These are phyloP conservation scores for Dryocosmus kuriphilus DNA, from an alignment of 2,888 invertebrate species.

Conservation along the genomic window DNA sequence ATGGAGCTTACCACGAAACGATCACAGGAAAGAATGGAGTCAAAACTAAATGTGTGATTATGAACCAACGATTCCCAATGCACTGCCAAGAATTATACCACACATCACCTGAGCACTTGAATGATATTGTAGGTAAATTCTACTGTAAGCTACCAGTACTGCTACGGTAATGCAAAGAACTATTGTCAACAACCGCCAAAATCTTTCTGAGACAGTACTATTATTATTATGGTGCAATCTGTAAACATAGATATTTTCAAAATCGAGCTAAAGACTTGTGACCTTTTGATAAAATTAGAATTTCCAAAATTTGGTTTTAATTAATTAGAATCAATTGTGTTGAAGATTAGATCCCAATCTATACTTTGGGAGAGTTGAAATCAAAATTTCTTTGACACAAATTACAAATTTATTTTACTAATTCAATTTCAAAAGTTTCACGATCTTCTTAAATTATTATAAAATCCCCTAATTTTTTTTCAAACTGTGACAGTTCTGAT, in stretches of 20 bases:
- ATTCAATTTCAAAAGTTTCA: too few species aligned
- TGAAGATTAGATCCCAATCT: too few species aligned
- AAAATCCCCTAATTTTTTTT: too few species aligned
- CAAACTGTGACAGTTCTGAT: not conserved
- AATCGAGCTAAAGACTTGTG: not conserved
- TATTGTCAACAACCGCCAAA: constrained; percentile 85
- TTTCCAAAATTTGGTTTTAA: not conserved
- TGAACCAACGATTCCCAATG: constrained; percentile 91
- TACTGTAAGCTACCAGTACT: constrained; percentile 82
- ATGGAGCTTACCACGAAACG: constrained; percentile 87
- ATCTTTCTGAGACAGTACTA: constrained; percentile 86
- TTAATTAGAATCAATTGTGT: too few species aligned
- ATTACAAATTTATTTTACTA: too few species aligned
- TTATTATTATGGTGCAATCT: constrained; percentile 91
- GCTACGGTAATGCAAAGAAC: constrained; percentile 81
- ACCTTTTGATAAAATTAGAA: not conserved
- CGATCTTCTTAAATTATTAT: too few species aligned
- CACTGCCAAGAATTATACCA: constrained; percentile 86
- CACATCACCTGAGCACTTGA: constrained; percentile 89
- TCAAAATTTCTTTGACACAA: too few species aligned
- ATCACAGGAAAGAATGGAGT: constrained; percentile 92
- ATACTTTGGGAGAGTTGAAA: too few species aligned
- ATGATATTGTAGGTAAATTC: constrained; percentile 93
- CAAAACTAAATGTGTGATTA: constrained; percentile 87
- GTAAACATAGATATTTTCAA: constrained; percentile 52